Percentiles rank a stretch among this genome's conserved stretches.
These are phyloP conservation scores for Hemitrygon akajei DNA, from an alignment of 2,797 vertebrate genomes.

Conservation along the genomic window DNA sequence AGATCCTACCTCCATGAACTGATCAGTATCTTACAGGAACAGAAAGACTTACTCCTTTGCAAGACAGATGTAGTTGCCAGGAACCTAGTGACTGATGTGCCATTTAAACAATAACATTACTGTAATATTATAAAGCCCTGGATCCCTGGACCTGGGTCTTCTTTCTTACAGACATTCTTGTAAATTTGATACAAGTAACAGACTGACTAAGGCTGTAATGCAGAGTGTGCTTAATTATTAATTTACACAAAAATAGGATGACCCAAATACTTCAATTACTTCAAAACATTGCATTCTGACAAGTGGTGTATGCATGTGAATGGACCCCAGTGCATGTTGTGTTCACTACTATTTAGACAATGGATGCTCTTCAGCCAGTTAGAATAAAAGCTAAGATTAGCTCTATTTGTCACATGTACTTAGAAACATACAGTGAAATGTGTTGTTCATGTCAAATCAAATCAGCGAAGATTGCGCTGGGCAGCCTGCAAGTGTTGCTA, in stretches of 20 bases:
- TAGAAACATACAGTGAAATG: no score
- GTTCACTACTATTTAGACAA: background rate
- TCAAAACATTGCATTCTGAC: background rate
- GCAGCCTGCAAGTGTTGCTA: no score
- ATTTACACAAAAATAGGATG: background rate
- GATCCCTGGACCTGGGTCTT: background rate
- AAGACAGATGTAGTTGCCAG: background rate
- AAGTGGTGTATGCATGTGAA: background rate
- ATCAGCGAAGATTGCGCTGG: no score
- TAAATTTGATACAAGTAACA: background rate
- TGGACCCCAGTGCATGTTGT: background rate
- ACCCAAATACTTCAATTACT: background rate
- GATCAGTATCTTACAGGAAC: no score
- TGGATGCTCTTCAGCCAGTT: background rate
- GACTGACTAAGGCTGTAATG: background rate
- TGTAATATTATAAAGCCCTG: background rate
- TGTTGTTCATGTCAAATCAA: no score
- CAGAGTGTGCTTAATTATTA: background rate
- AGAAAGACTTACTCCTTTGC: background rate
- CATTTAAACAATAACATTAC: conserved; percentile 4
- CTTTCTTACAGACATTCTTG: background rate
- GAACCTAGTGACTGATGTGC: background rate
- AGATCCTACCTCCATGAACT: background rate
- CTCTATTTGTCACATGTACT: no score
- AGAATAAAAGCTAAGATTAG: background rate